A percentile compares a stretch with the other conserved stretches of the same genome.
These are phyloP conservation scores for Lucilia sericata DNA, from an alignment of 1,140 invertebrate species.

Conservation along the genomic window DNA sequence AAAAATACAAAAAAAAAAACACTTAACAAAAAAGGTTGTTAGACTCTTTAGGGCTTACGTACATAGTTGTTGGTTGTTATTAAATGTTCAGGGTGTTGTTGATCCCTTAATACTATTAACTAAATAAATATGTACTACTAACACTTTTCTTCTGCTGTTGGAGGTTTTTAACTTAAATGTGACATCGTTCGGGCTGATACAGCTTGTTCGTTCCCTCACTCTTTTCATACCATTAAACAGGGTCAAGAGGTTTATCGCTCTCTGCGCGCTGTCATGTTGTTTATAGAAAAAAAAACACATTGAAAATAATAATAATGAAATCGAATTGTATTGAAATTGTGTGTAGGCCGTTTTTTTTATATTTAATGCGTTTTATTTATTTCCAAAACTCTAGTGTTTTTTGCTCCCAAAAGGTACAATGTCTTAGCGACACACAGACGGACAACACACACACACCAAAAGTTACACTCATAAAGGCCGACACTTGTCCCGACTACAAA, in stretches of 20 bases:
- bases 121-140: background rate
- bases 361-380: background rate
- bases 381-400: background rate
- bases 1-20: background rate
- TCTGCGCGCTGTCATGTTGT: background rate
- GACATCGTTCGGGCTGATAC: too few species aligned
- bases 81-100: background rate
- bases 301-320: background rate
- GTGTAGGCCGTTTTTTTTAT: background rate
- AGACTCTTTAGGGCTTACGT: background rate
- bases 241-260: background rate
- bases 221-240: background rate
- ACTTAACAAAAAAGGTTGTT: constrained; percentile 10
- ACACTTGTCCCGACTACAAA: background rate
- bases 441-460: background rate
- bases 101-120: constrained; percentile 14
- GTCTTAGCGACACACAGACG: too few species aligned
- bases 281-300: background rate
- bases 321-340: background rate
- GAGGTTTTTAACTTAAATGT: too few species aligned
- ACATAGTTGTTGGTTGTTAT: background rate
- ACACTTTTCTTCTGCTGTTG: background rate
- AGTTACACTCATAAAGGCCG: background rate
- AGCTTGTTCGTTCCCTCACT: background rate
- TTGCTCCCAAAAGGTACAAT: background rate